phyloP scores from a whole-genome alignment of 2,113 vertebrate genomes.

The Engystomops pustulosus region DNA sequence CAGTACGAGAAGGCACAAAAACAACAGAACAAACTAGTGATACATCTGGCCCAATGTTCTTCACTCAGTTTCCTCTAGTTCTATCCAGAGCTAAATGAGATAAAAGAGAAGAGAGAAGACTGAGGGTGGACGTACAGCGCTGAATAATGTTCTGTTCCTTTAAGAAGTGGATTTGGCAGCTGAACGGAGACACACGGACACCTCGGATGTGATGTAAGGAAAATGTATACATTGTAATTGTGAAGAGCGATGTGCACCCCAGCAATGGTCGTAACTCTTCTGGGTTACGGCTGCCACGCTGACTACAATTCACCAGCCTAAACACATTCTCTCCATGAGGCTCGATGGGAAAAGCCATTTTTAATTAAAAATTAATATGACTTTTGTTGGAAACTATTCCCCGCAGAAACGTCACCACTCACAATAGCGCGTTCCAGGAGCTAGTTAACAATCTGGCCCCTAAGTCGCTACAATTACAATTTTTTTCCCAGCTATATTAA shows the following conservation, averaged over 20 bases:
- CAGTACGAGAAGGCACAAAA: too few species aligned
- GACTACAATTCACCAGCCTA: slow-evolving; percentile 36
- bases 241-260: background rate
- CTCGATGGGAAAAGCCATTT: slow-evolving; percentile 52
- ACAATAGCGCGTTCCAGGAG: slow-evolving; percentile 64
- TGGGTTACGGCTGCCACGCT: background rate
- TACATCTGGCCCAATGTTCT: too few species aligned
- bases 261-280: background rate
- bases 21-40: too few species aligned
- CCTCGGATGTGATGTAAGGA: background rate
- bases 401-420: slow-evolving; percentile 64
- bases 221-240: background rate
- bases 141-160: background rate
- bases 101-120: too few species aligned
- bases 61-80: background rate
- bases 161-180: background rate
- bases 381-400: slow-evolving; percentile 69
- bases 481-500: slow-evolving; percentile 64
- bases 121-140: too few species aligned
- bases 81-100: background rate
- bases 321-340: background rate
- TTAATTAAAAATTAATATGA: slow-evolving; percentile 72
- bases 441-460: slow-evolving; percentile 67
- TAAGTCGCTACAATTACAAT: slow-evolving; percentile 66
- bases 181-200: background rate